Conservation (phyloP, 1,140 invertebrate genomes). For the Vanessa tameamea region DNA sequence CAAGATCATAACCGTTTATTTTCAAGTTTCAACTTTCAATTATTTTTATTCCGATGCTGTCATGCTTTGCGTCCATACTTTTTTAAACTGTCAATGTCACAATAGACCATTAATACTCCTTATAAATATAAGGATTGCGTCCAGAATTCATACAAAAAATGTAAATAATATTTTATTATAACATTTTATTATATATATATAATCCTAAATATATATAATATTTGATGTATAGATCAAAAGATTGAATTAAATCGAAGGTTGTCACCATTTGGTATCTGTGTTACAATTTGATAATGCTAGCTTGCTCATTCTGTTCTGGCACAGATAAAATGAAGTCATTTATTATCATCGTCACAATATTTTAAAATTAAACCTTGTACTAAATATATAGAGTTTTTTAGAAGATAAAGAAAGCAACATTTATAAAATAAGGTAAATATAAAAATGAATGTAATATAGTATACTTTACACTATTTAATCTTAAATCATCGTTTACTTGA, state of each 20-base stretch:
- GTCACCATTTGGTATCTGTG: neutral
- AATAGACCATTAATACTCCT: neutral
- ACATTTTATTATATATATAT: too few species aligned
- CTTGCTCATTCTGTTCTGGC: conserved; percentile 6
- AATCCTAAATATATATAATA: too few species aligned
- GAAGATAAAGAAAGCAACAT: conserved; percentile 9
- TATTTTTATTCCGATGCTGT: conserved; percentile 28
- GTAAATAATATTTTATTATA: neutral
- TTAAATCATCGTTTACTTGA: conserved; percentile 38
- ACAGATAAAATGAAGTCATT: conserved; percentile 14
- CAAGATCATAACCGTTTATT: conserved; percentile 31
- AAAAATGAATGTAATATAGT: neutral
- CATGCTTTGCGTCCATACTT: conserved; percentile 14
- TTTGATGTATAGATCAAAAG: neutral
- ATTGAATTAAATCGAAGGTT: too few species aligned
- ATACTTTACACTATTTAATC: neutral
- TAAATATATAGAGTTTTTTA: neutral
- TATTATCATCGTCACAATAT: conserved; percentile 5
- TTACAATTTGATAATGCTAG: neutral
- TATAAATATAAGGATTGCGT: too few species aligned
- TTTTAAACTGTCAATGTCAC: conserved; percentile 23
- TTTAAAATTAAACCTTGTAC: conserved; percentile 1
- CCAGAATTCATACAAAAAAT: neutral
- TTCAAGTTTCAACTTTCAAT: conserved; percentile 28
- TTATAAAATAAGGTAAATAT: conserved; percentile 15